Percentiles rank a stretch among this genome's conserved stretches.
Evolutionary conservation across 2,888 invertebrate genomes (phyloP).

Genomic region (Sphaeridia pumilis): DNA sequence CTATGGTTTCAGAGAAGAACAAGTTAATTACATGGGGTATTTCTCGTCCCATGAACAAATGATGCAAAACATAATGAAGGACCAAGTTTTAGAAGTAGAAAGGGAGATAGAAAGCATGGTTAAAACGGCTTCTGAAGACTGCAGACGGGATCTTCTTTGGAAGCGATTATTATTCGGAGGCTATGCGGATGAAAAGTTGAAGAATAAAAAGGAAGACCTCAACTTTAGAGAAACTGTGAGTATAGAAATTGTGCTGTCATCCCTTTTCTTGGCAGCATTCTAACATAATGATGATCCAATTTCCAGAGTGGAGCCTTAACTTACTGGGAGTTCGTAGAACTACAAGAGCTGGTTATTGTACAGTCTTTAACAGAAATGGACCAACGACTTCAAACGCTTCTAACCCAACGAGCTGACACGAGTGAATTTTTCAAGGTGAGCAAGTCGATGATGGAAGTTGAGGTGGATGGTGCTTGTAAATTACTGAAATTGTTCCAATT

Average conservation of each 20-base stretch:
- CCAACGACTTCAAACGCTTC: constrained; percentile 47
- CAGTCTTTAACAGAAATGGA: constrained; percentile 50
- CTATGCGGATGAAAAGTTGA: constrained; percentile 33
- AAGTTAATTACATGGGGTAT: constrained; percentile 57
- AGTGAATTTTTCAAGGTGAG: constrained; percentile 50
- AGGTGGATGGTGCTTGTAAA: too few relatives aligned
- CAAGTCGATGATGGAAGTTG: too few relatives aligned
- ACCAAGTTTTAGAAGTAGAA: constrained; percentile 48
- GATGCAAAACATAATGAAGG: constrained; percentile 51
- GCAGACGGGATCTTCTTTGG: constrained; percentile 59
- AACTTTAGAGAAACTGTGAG: constrained; percentile 26
- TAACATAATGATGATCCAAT: background rate
- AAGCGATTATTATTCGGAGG: constrained; percentile 47
- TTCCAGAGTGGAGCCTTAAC: constrained; percentile 40
- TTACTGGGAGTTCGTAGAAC: constrained; percentile 53
- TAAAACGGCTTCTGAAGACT: constrained; percentile 53
- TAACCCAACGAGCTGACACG: constrained; percentile 54
- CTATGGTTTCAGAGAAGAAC: constrained; percentile 51
- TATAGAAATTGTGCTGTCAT: constrained; percentile 1
- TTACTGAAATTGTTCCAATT: too few relatives aligned
- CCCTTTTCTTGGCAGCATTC: too few relatives aligned
- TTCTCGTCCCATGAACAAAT: constrained; percentile 55
- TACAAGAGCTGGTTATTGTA: constrained; percentile 49
- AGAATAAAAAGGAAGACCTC: constrained; percentile 35
- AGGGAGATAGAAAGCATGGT: constrained; percentile 51